Conservation (phyloP, 2,888 invertebrate genomes). For the Macrosoma leucophasiata region DNA sequence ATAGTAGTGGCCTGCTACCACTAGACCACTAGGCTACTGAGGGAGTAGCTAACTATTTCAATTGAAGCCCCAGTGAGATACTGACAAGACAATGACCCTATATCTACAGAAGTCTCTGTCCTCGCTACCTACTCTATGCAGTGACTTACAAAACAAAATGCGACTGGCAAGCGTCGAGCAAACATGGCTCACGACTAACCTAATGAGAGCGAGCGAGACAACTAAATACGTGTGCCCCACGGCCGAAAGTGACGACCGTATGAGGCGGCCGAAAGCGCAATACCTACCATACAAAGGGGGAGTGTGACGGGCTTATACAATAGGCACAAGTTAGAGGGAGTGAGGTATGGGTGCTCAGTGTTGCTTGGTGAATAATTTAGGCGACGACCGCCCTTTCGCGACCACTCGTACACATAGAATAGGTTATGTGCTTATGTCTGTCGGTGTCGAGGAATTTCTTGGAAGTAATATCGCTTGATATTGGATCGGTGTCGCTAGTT, state of each 20-base stretch:
- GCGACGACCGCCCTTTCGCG: constrained; percentile 62
- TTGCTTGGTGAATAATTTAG: constrained; percentile 68
- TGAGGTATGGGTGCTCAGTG: constrained; percentile 52
- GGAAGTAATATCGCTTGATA: background rate
- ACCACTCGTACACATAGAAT: constrained; percentile 26
- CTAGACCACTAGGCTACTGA: too few species aligned
- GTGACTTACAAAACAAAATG: constrained; percentile 45
- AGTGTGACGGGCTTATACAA: constrained; percentile 34
- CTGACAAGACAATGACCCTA: too few species aligned
- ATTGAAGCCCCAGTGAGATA: too few species aligned
- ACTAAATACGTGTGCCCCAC: constrained; percentile 25
- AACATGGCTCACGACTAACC: constrained; percentile 68
- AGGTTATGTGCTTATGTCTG: constrained; percentile 16
- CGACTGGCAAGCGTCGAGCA: constrained; percentile 68
- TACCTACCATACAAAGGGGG: constrained; percentile 41
- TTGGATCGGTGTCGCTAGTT: background rate
- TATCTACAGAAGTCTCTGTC: constrained; percentile 1
- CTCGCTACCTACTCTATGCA: constrained; percentile 35
- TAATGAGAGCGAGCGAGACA: constrained; percentile 66
- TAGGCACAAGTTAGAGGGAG: constrained; percentile 31
- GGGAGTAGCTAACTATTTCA: too few species aligned
- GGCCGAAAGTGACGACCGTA: constrained; percentile 44
- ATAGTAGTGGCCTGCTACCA: too few species aligned
- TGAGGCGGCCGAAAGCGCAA: constrained; percentile 71
- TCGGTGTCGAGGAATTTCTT: constrained; percentile 14